Evolutionary conservation across 92 coral and sea anemone species (phyloP).

Genomic region (Isaurus tuberculatus): DNA sequence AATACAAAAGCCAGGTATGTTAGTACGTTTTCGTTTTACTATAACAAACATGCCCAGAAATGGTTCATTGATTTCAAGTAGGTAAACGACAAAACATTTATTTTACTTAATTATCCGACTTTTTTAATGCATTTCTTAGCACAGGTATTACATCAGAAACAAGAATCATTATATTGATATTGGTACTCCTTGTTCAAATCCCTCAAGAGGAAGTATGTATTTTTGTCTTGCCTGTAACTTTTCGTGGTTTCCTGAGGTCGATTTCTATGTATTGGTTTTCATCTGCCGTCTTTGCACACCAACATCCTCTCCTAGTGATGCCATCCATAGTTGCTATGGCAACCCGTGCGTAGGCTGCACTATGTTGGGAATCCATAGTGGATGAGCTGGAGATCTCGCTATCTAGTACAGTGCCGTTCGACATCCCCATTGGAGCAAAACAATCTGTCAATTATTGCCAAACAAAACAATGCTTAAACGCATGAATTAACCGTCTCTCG

Average conservation of each 20-base stretch:
- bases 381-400: slow-evolving; percentile 78
- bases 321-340: slow-evolving; percentile 59
- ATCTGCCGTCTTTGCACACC: slow-evolving; percentile 86
- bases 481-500: too few species aligned
- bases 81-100: too few species aligned
- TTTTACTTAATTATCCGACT: too few species aligned
- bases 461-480: too few species aligned
- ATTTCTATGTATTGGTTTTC: slow-evolving; percentile 76
- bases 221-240: slow-evolving; percentile 80
- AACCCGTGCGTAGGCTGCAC: slow-evolving; percentile 74
- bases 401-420: slow-evolving; percentile 75
- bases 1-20: too few species aligned
- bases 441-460: slow-evolving; percentile 63
- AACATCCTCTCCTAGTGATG: slow-evolving; percentile 72
- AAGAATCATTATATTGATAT: too few species aligned
- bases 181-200: neutral
- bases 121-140: too few species aligned
- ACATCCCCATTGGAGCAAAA: slow-evolving; percentile 88
- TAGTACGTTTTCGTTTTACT: too few species aligned
- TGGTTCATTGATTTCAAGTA: too few species aligned
- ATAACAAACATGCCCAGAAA: too few species aligned
- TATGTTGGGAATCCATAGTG: slow-evolving; percentile 69
- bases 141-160: too few species aligned
- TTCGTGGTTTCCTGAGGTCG: slow-evolving; percentile 83
- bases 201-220: neutral